Evolutionary conservation across 2,888 invertebrate species (phyloP).

Genomic region (Furcula furcula): DNA sequence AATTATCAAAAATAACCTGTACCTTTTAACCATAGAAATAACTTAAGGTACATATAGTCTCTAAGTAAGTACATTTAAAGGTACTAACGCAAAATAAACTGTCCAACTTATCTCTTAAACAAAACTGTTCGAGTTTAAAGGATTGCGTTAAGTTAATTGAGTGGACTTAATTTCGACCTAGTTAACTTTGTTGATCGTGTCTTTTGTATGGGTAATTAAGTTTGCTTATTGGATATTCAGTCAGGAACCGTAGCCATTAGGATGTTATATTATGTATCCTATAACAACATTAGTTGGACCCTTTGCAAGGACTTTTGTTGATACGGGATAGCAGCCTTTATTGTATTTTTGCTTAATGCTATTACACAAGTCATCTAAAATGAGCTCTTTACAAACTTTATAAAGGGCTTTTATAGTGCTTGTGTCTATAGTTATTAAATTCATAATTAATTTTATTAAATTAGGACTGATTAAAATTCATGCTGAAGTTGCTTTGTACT

Average conservation of each 20-base stretch:
- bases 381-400: too few species aligned
- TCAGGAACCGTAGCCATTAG: not conserved
- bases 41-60: too few species aligned
- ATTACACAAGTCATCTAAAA: too few species aligned
- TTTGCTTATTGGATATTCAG: slow-evolving; percentile 18
- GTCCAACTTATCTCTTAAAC: slow-evolving; percentile 38
- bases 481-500: too few species aligned
- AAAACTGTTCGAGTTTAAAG: slow-evolving; percentile 36
- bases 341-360: too few species aligned
- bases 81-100: slow-evolving; percentile 33
- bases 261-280: not conserved
- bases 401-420: too few species aligned
- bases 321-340: too few species aligned
- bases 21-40: too few species aligned
- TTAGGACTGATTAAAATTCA: too few species aligned
- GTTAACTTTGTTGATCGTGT: slow-evolving; percentile 39
- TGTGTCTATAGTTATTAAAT: too few species aligned
- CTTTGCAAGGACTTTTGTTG: not conserved
- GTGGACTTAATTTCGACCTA: slow-evolving; percentile 38
- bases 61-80: slow-evolving; percentile 31
- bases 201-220: slow-evolving; percentile 31
- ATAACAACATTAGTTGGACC: not conserved
- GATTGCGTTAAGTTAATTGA: slow-evolving; percentile 37
- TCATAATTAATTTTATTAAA: too few species aligned
- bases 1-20: too few species aligned